Evolutionary conservation across 2,113 vertebrate genomes (phyloP), one percentile per base, ranked within the genome.

Genomic region (Lasiurus cinereus): DNA sequence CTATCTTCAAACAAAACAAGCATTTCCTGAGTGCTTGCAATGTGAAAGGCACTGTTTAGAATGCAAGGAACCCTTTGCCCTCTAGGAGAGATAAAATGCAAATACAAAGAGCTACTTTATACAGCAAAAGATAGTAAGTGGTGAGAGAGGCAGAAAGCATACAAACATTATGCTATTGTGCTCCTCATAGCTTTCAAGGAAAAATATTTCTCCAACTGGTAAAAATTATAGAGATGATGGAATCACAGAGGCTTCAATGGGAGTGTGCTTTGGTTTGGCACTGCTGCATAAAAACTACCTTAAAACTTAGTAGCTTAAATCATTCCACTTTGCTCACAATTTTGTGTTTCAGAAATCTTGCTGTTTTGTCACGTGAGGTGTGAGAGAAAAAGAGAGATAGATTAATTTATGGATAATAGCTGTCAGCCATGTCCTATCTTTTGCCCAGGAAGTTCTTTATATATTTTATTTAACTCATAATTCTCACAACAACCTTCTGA

Each of bases 81-180:
- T 88, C 48, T 33, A 84, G 48, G n/a, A 82, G n/a, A 94, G 56
- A 88, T 0, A 77, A 79, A 90, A 93, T 77, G 33, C 59, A 91
- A 91, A 92, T 91, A 67, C 48, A 86, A 78, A 62, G 15, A 87
- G 19, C 39, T 43, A 48, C 12, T 59, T 43, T 50, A 83, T 59
- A 90, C 84, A 90, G 33, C 43, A 92, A 72, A 96, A 87, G 12
- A 18, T 6, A 70, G 29, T 31, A 64, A 83, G 80, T 77, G 33
- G 12, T 48, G 33, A 79, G 5, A 78, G 33, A 92, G 27, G 48
- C 70, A 74, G 64, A 48, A 90, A 69, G 31, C 46, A 48, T 22
- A 33, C 5, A 69, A 94, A 52, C n/a, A 64, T 18, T 92, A 59
- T 74, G 33, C 24, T 50, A 15, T 19, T 62, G 46, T 66, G 54